phyloP scores from a whole-genome alignment of 1,140 invertebrate species.

The Oscheius sp. region DNA sequence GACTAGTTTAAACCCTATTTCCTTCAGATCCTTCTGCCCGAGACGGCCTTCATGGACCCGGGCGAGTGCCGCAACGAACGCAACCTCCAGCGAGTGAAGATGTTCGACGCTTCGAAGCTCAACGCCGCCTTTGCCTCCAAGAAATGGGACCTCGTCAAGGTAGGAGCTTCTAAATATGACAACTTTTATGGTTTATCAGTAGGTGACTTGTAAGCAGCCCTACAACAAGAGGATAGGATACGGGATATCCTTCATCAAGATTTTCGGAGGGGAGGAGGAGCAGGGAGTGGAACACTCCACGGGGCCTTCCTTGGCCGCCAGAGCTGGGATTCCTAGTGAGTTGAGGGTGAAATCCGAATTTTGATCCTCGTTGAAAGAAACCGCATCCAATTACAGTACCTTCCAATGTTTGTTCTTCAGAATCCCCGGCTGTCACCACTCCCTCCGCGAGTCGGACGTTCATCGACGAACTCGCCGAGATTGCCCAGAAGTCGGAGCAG shows the following conservation, averaged over 20 bases:
- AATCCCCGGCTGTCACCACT: background rate
- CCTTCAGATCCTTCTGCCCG: background rate
- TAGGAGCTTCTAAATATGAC: background rate
- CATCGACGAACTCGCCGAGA: background rate
- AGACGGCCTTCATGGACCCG: background rate
- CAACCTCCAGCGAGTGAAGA: background rate
- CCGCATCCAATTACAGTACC: too few relatives aligned
- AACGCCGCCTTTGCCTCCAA: background rate
- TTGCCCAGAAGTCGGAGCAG: background rate
- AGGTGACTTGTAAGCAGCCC: background rate
- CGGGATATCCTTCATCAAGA: background rate
- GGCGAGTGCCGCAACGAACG: background rate
- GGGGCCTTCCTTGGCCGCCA: background rate
- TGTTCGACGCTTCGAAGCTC: background rate
- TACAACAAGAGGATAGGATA: background rate
- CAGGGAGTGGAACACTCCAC: too few relatives aligned
- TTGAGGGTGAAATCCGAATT: too few relatives aligned
- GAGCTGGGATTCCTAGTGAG: background rate
- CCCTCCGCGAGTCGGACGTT: background rate
- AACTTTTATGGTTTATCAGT: background rate
- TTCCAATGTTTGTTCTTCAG: background rate
- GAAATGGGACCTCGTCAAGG: conserved; percentile 5
- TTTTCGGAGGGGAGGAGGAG: background rate
- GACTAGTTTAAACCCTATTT: background rate
- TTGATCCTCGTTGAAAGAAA: too few relatives aligned